Base-by-base conservation (phyloP, 2,113 vertebrate genomes). In the Oryzias curvinotus region DNA sequence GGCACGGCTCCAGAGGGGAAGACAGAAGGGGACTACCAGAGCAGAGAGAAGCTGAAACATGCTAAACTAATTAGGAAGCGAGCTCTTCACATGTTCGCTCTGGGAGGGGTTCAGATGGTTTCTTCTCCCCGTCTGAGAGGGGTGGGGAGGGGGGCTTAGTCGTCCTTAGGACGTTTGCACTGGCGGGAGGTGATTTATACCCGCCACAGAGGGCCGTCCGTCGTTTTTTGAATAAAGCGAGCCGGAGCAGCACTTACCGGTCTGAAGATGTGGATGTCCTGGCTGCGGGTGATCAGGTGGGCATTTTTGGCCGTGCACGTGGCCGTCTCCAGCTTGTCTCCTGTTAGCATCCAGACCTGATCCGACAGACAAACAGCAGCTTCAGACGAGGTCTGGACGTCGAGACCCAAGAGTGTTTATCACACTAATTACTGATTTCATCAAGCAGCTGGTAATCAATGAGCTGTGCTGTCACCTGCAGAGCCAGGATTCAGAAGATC, bases 321-420 rank as follows among this genome's bases (percentile, higher is more conserved):
- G 52, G 97, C 97, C 0, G 97, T 98, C 90, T 98, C 97, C 46
- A 98, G 87, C 85, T 98, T 98, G 89, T 98, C 97, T 66, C 97
- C 97, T 0, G 97, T 98, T 78, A 98, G 90, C 97, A 98, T 98
- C 97, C 97, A 98, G 28, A 98, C 97, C 97, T 98, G 70, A n/a
- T 81, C 7, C 68, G 1, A 61, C 42, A 47, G n/a, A 16, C 45
- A 47, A 47, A 16, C 16, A 48, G 0, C 7, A 48, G n/a, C 14
- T 28, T 28, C 26, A 28, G 26, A 28, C 26, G 5, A 28, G 1
- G 26, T 28, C 26, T 28, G 26, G 26, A 7, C 6, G 5, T 28
- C 26, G 5, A 28, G 36, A 36, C 10, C 7, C 36, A 36, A 36
- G 7, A 2, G 30, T 36, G 30, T 36, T 36, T 36, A 36, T 36